These are phyloP conservation scores for Ptychadena robeensis DNA, from an alignment of 2,797 vertebrate species.

Conservation along the genomic window DNA sequence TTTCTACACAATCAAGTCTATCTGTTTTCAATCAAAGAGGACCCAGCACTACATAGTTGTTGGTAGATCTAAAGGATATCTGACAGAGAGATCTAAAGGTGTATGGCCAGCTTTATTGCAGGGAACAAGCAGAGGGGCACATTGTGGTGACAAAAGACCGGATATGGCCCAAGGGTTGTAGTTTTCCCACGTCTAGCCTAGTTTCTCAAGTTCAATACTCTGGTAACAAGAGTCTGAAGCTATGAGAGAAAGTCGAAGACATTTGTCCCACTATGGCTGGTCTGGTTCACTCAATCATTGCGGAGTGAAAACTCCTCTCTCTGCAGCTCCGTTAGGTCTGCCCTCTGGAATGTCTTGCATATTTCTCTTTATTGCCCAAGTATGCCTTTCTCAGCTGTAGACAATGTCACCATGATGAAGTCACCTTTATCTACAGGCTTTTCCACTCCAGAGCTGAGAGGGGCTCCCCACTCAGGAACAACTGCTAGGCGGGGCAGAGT, in stretches of 20 bases:
- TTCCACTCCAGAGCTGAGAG: not conserved
- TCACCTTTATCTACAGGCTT: not conserved
- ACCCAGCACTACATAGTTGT: too few relatives aligned
- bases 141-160: too few relatives aligned
- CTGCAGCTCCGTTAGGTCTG: not conserved
- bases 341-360: not conserved
- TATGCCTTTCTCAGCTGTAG: not conserved
- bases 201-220: too few relatives aligned
- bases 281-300: constrained; percentile 6
- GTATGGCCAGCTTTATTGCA: too few relatives aligned
- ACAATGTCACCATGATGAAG: not conserved
- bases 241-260: not conserved
- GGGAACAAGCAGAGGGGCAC: too few relatives aligned
- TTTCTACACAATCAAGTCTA: too few relatives aligned
- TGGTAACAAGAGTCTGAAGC: not conserved
- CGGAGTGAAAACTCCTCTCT: not conserved
- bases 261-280: not conserved
- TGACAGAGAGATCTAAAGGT: too few relatives aligned
- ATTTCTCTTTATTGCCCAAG: not conserved
- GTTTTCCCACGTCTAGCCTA: too few relatives aligned
- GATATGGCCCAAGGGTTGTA: too few relatives aligned
- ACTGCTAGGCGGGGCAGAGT: not conserved
- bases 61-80: too few relatives aligned
- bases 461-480: not conserved
- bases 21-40: too few relatives aligned